Evolutionary conservation across 2,113 vertebrate species (phyloP).

Genomic region (Marmota flaviventris): DNA sequence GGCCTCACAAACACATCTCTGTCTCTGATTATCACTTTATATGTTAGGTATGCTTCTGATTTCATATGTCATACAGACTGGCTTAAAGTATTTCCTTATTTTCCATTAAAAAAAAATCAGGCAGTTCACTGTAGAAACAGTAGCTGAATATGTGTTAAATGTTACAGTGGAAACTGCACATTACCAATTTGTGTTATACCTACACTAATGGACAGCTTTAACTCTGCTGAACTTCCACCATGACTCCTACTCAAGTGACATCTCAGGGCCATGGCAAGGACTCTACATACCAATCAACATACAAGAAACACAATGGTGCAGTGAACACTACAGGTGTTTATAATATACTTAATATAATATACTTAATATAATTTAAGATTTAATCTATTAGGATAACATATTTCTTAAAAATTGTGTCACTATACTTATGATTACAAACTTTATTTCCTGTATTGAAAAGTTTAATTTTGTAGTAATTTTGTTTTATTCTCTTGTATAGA

Average conservation of each 20-base stretch:
- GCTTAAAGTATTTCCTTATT: neutral
- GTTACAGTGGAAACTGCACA: neutral
- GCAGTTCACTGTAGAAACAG: neutral
- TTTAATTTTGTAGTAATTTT: conserved; percentile 3
- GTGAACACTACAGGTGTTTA: neutral
- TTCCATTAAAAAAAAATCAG: neutral
- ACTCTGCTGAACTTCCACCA: neutral
- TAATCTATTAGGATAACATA: neutral
- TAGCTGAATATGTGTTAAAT: neutral
- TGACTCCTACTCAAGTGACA: neutral
- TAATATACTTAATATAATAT: neutral
- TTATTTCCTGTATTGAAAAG: neutral
- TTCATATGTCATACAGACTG: neutral
- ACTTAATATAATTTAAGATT: neutral
- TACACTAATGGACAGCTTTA: neutral
- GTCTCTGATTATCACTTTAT: neutral
- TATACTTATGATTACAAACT: neutral
- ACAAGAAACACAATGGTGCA: neutral
- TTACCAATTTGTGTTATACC: neutral
- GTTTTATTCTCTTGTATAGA: neutral
- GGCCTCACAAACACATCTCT: neutral
- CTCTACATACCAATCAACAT: neutral
- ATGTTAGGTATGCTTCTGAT: neutral
- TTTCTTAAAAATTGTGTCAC: neutral
- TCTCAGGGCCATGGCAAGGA: neutral